phyloP scores from a whole-genome alignment of 1,140 invertebrate species.

The Pantala flavescens region DNA sequence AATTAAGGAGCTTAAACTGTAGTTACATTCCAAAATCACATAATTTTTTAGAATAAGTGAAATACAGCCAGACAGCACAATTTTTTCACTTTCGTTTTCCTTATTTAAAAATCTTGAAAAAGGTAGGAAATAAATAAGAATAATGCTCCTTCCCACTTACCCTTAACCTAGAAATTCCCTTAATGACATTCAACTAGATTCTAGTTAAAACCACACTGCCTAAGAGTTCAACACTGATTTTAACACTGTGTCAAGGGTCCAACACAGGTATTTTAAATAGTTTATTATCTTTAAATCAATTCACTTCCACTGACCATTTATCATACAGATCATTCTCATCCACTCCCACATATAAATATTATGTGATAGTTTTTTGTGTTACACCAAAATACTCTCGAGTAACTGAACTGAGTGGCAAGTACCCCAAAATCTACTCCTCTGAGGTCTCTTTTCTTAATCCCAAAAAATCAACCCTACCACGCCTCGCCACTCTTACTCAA shows the following conservation, averaged over 20 bases:
- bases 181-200: conserved; percentile 10
- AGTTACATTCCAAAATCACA: not conserved
- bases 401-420: not conserved
- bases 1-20: too few relatives aligned
- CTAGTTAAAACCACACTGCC: conserved; percentile 4
- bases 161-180: not conserved
- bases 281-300: not conserved
- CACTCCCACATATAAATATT: not conserved
- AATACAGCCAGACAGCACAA: conserved; percentile 8
- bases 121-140: not conserved
- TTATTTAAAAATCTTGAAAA: not conserved
- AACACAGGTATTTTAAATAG: not conserved
- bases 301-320: not conserved
- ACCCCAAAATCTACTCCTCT: not conserved
- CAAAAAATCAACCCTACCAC: not conserved
- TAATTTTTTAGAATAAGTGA: not conserved
- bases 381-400: not conserved
- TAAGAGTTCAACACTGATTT: not conserved
- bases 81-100: not conserved
- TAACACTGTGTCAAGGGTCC: not conserved
- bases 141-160: not conserved
- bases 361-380: not conserved
- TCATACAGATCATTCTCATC: not conserved
- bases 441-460: not conserved
- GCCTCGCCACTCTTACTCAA: not conserved